Evolutionary conservation across 2,888 invertebrate species (phyloP), one percentile per base, ranked within the genome.

Genomic region (Pandemis heparana): DNA sequence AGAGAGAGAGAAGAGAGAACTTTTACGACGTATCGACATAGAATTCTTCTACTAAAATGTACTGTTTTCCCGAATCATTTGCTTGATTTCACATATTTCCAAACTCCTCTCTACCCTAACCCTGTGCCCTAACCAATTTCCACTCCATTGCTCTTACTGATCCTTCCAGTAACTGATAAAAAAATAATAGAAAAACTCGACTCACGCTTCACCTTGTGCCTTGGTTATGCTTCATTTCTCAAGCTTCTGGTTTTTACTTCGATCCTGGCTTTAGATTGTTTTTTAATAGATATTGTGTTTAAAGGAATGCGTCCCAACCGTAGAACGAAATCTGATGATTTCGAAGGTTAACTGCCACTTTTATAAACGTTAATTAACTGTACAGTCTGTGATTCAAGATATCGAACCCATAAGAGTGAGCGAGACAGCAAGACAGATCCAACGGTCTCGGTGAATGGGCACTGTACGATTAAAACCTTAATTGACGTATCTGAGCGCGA

Each of bases 231-330:
- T 51, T 70, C 43, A 70, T 60, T 67, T 67, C 66, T 65, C 12
- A 14, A 41, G 60, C 74, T 70, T 65, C 74, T 70, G 74, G 69
- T 74, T 74, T 74, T 70, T 73, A 48, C 51, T 14, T 12, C 10
- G 39, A 51, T 51, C 60, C 68, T 41, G 65, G 10, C 38, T 60
- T 14, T 10, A 74, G 69, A 70, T 74, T 32, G 59, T 69, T 69
- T 66, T 66, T 68, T 64, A 68, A 59, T 56, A 63, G 62, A 59
- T 12, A 60, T 46, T 41, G 60, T 5, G n/a, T 66, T 53, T 18
- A 61, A 46, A 32, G 43, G 60, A 74, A 74, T 70, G 51, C 18
- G 9, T 12, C 53, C 7, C 5, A 9, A 53, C 48, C 41, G 39
- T 51, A 5, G 51, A 68, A 69, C 68, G 16, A 68, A 68, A 73